A percentile compares a stretch with the other conserved stretches of the same genome.
These are phyloP conservation scores for Lithodes maja DNA, from an alignment of 2,888 invertebrate genomes.

Conservation along the genomic window DNA sequence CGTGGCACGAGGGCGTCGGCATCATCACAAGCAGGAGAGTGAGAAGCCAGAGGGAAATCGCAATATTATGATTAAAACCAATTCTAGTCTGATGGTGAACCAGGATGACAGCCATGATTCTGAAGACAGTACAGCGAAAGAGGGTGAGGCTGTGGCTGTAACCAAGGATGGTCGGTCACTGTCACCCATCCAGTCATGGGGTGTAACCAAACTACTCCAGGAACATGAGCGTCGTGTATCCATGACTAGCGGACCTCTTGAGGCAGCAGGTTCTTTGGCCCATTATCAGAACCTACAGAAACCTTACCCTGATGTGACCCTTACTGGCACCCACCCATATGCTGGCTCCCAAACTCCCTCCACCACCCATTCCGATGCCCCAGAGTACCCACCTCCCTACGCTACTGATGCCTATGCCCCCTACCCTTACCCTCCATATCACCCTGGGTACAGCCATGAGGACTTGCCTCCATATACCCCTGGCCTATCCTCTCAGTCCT, in stretches of 20 bases:
- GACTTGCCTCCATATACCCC: conserved; percentile 66
- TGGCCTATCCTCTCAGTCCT: conserved; percentile 68
- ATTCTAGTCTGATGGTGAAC: conserved; percentile 65
- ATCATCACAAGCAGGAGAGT: conserved; percentile 54
- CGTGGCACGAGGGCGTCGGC: conserved; percentile 59
- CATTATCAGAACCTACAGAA: conserved; percentile 19
- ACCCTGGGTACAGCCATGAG: conserved; percentile 63
- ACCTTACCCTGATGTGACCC: conserved; percentile 8
- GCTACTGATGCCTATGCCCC: conserved; percentile 52
- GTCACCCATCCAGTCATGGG: conserved; percentile 70
- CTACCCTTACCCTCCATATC: conserved; percentile 56
- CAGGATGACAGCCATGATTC: conserved; percentile 62
- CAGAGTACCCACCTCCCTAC: conserved; percentile 65
- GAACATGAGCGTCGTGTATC: conserved; percentile 70
- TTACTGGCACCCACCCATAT: conserved; percentile 57
- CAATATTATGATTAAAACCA: conserved; percentile 67
- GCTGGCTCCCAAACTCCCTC: conserved; percentile 64
- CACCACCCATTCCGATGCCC: conserved; percentile 68
- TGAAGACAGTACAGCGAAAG: conserved; percentile 63
- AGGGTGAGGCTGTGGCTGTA: conserved; percentile 37
- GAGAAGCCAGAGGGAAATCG: conserved; percentile 57
- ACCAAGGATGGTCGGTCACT: conserved; percentile 62
- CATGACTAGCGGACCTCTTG: conserved; percentile 64
- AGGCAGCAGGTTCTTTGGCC: conserved; percentile 22
- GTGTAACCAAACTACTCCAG: conserved; percentile 66